Evolutionary conservation across 2,888 invertebrate species (phyloP).

Genomic region (Bimastos eiseni): DNA sequence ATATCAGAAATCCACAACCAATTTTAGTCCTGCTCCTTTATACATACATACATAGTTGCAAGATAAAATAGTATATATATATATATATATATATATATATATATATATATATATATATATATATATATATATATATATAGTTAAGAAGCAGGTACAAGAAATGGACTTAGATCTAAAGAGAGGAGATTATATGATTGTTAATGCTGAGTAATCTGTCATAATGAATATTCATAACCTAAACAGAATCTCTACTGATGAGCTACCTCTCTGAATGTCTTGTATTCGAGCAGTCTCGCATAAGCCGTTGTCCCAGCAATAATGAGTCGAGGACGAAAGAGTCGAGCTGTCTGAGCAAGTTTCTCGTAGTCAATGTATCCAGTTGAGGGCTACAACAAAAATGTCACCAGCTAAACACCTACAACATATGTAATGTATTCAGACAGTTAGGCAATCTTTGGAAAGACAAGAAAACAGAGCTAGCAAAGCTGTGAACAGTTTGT

Average conservation of each 20-base stretch:
- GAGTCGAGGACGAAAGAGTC: constrained; percentile 84
- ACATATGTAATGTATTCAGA: not conserved
- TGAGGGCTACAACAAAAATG: constrained; percentile 61
- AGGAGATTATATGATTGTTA: too few species aligned
- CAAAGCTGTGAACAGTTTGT: not conserved
- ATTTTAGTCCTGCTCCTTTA: too few species aligned
- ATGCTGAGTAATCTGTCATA: too few species aligned
- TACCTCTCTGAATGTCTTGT: constrained; percentile 75
- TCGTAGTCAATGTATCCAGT: constrained; percentile 93
- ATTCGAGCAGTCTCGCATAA: constrained; percentile 89
- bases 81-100: too few species aligned
- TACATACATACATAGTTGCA: too few species aligned
- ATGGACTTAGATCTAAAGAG: too few species aligned
- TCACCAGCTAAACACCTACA: constrained; percentile 58
- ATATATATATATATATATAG: too few species aligned
- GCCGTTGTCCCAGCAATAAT: constrained; percentile 92
- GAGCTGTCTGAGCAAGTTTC: constrained; percentile 77
- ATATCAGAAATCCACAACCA: too few species aligned
- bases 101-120: too few species aligned
- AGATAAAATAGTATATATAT: too few species aligned
- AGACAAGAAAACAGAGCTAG: not conserved
- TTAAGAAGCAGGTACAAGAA: too few species aligned
- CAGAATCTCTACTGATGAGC: not conserved
- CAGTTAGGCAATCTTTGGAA: not conserved
- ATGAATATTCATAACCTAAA: too few species aligned